Conservation (phyloP, 2,888 invertebrate genomes). For the Asteroscopus sphinx region DNA sequence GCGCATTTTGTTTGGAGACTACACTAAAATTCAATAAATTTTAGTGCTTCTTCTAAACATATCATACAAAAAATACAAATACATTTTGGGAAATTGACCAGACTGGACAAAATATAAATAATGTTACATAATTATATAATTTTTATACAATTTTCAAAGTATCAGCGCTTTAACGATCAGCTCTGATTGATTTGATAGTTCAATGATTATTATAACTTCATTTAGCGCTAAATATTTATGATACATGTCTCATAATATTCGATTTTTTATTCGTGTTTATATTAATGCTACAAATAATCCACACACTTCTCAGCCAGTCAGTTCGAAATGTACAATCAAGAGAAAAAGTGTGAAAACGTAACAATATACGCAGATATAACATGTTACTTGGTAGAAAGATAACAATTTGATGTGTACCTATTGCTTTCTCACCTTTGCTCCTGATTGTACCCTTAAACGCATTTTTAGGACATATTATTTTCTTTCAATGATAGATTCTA, state of each 20-base stretch:
- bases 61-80: constrained; percentile 42
- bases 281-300: constrained; percentile 25
- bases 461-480: not conserved
- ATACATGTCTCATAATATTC: constrained; percentile 42
- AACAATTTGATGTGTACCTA: not conserved
- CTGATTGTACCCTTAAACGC: constrained; percentile 4
- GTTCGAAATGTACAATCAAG: not conserved
- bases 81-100: constrained; percentile 51
- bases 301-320: too few relatives aligned
- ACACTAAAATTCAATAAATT: constrained; percentile 22
- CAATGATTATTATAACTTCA: constrained; percentile 36
- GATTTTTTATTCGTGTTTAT: constrained; percentile 33
- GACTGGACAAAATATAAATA: constrained; percentile 33
- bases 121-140: too few relatives aligned
- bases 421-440: not conserved
- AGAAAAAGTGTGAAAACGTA: constrained; percentile 8
- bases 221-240: constrained; percentile 36
- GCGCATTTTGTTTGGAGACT: constrained; percentile 33
- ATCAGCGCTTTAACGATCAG: constrained; percentile 40
- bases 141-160: constrained; percentile 31
- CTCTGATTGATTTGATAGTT: constrained; percentile 31
- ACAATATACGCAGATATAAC: too few relatives aligned
- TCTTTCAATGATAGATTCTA: not conserved
- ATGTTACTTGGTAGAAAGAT: not conserved
- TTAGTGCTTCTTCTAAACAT: constrained; percentile 41